These are phyloP conservation scores for Benitochromis conjunctus DNA, from an alignment of 2,113 vertebrate species.

Conservation along the genomic window DNA sequence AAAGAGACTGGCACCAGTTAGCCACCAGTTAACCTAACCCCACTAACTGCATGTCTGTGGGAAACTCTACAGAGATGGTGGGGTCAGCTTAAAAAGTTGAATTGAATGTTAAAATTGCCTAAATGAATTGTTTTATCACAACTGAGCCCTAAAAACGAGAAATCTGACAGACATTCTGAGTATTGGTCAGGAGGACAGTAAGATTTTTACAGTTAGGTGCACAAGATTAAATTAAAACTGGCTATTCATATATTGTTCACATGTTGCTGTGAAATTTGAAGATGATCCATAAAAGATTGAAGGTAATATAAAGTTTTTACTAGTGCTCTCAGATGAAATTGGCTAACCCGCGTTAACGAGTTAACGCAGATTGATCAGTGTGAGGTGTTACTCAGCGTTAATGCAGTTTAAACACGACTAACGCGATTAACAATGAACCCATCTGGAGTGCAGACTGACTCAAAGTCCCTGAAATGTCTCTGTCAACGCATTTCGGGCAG, in stretches of 20 bases:
- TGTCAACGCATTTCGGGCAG: too few species aligned
- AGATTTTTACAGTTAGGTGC: background rate
- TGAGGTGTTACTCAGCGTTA: too few species aligned
- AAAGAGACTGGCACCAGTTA: background rate
- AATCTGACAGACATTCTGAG: accelerated
- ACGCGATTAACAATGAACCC: too few species aligned
- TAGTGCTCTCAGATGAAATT: too few species aligned
- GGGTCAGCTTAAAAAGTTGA: background rate
- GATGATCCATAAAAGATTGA: background rate
- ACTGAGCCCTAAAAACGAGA: background rate
- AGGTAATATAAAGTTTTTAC: background rate
- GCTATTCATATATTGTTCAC: background rate
- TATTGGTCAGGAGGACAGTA: background rate
- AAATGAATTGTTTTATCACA: background rate
- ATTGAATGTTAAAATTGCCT: background rate
- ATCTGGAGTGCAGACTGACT: too few species aligned
- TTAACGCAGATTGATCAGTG: too few species aligned
- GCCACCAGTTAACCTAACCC: background rate
- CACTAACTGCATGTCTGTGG: background rate
- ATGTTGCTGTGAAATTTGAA: background rate
- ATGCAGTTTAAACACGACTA: too few species aligned
- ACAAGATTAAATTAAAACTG: background rate
- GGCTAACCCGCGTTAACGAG: too few species aligned
- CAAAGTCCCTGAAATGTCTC: too few species aligned
- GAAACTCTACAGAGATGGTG: background rate